Evolutionary conservation across 1,140 invertebrate genomes (phyloP), one percentile per base, ranked within the genome.

Genomic region (Thereuonema tuberculata): DNA sequence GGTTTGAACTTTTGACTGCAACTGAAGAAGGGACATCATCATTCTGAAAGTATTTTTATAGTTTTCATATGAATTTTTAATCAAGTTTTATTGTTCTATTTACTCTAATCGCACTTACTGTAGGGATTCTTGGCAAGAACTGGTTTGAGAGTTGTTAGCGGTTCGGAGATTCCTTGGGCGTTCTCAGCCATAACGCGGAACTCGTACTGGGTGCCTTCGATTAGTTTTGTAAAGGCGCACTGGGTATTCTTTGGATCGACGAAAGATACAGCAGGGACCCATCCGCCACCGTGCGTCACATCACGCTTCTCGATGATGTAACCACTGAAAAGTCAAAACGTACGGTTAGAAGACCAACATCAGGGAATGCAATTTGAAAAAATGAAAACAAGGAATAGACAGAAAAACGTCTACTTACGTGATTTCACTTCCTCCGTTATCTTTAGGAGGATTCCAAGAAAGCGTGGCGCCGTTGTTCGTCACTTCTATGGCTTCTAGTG

Each of bases 301-400:
- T 98, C 95, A 27, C 91, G 84, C 78, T 98, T 98, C 72, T 98
- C 94, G 69, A 98, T 93, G 28, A 95, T 83, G 71, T 97, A 98
- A 25, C 87, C 87, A 56, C 81, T 86, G 64, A 64, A 75, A 55
- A 55, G 21, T 70, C 46, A 59, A 59, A 58, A 54, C 20, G 48
- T n/a, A 59, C n/a, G n/a, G n/a, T n/a, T n/a, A n/a, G n/a, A n/a
- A n/a, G n/a, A n/a, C n/a, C n/a, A n/a, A n/a, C n/a, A n/a, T n/a
- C n/a, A n/a, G n/a, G n/a, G n/a, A n/a, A n/a, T n/a, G n/a, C n/a
- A n/a, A n/a, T n/a, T n/a, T n/a, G n/a, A n/a, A n/a, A n/a, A n/a
- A n/a, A n/a, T n/a, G n/a, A n/a, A n/a, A n/a, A n/a, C n/a, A n/a
- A n/a, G n/a, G n/a, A n/a, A n/a, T n/a, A n/a, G n/a, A n/a, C n/a